These are phyloP conservation scores for Acronicta alni DNA, from an alignment of 2,888 invertebrate genomes.

Conservation along the genomic window DNA sequence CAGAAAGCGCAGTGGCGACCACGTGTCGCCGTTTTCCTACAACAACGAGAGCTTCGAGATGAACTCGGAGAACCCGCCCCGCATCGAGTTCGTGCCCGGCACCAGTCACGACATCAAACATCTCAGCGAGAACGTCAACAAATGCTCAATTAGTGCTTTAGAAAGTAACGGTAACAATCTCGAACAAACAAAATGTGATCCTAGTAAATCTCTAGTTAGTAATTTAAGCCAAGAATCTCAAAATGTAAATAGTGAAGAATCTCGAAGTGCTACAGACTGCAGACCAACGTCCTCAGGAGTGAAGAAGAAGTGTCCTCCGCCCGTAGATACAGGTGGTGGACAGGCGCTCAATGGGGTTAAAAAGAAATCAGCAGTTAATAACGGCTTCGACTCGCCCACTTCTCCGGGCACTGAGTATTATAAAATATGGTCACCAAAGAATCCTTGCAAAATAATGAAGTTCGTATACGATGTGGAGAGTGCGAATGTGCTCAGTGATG, in stretches of 20 bases:
- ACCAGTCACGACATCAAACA: slow-evolving; percentile 83
- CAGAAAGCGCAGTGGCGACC: slow-evolving; percentile 84
- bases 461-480: slow-evolving; percentile 87
- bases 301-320: slow-evolving; percentile 89
- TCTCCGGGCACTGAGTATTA: slow-evolving; percentile 91
- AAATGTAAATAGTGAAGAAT: slow-evolving; percentile 86
- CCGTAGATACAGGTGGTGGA: slow-evolving; percentile 87
- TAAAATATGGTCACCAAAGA: slow-evolving; percentile 92
- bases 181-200: slow-evolving; percentile 85
- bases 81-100: slow-evolving; percentile 80
- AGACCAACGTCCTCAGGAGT: slow-evolving; percentile 83
- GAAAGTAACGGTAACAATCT: slow-evolving; percentile 83
- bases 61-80: slow-evolving; percentile 81
- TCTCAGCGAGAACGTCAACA: slow-evolving; percentile 86
- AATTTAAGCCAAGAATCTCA: slow-evolving; percentile 82
- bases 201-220: slow-evolving; percentile 86
- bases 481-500: slow-evolving; percentile 81
- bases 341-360: slow-evolving; percentile 88
- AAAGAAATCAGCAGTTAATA: slow-evolving; percentile 90
- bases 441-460: slow-evolving; percentile 89
- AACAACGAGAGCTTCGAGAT: slow-evolving; percentile 88
- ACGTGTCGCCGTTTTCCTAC: slow-evolving; percentile 84
- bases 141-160: slow-evolving; percentile 89
- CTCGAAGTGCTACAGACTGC: slow-evolving; percentile 77
- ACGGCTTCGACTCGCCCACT: slow-evolving; percentile 87